Evolutionary conservation across 2,797 vertebrate genomes (phyloP).

Genomic region (Tapera naevia): DNA sequence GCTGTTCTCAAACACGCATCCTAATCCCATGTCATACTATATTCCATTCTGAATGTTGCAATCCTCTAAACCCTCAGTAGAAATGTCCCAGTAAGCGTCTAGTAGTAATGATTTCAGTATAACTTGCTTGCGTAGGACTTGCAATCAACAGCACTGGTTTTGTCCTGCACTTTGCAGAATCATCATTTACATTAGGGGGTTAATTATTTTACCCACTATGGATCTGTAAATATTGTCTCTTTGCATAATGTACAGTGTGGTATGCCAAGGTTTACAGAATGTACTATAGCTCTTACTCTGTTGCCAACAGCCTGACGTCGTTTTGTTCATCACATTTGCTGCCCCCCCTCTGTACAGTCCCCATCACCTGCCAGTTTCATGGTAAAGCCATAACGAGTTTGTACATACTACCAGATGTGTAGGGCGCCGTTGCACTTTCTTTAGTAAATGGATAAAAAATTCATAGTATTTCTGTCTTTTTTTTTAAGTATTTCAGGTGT

Average conservation of each 20-base stretch:
- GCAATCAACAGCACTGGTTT: slow-evolving; percentile 74
- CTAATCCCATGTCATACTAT: slow-evolving; percentile 36
- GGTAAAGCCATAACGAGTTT: slow-evolving; percentile 85
- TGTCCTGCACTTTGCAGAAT: slow-evolving; percentile 82
- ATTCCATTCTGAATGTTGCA: slow-evolving; percentile 38
- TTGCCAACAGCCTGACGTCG: slow-evolving; percentile 86
- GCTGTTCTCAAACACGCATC: slow-evolving; percentile 61
- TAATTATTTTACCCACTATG: slow-evolving; percentile 71
- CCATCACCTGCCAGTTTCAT: slow-evolving; percentile 78
- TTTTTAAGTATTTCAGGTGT: slow-evolving; percentile 17
- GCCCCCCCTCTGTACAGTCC: slow-evolving; percentile 83
- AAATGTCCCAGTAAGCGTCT: slow-evolving; percentile 70
- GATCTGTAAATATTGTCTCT: slow-evolving; percentile 90
- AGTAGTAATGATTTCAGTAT: slow-evolving; percentile 66
- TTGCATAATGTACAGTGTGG: slow-evolving; percentile 88
- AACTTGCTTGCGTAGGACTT: slow-evolving; percentile 73
- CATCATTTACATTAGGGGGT: slow-evolving; percentile 64
- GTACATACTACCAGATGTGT: slow-evolving; percentile 80
- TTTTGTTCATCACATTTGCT: slow-evolving; percentile 81
- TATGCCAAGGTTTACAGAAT: slow-evolving; percentile 96
- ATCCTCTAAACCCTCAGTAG: slow-evolving; percentile 59
- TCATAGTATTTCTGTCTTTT: slow-evolving; percentile 20
- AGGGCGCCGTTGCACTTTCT: slow-evolving; percentile 83
- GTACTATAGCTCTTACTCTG: slow-evolving; percentile 85
- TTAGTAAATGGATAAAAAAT: slow-evolving; percentile 65